Evolutionary conservation across 2,797 vertebrate genomes (phyloP), one percentile per base, ranked within the genome.

Genomic region (Danio tinwini): DNA sequence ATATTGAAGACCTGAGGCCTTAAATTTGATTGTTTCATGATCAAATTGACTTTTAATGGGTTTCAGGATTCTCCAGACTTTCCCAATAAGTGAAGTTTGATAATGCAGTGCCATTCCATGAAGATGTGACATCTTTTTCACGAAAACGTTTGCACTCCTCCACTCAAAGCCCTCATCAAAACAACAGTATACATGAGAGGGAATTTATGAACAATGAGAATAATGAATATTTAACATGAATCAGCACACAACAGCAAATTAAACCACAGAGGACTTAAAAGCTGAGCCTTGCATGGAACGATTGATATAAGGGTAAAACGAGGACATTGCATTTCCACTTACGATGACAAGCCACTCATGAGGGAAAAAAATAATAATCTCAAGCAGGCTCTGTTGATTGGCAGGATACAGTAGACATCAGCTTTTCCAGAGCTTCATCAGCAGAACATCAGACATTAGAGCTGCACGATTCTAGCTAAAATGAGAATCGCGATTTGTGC

Each of bases 11-110:
- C 44, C 44, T 39, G 13, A 12, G 47, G 55, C 14, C 21, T 73
- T 19, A 40, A 21, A 81, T 49, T 63, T 61, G 19, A 74, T 47
- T 8, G n/a, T 49, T 67, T 53, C 76, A 52, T 80, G 58, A 80
- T 77, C 69, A 68, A n/a, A 79, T 7, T 47, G 9, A 63, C 17
- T 4, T 74, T 59, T 55, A 78, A n/a, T 70, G 12, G 13, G 11
- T 56, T 74, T 74, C 21, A 37, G 44, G 65, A 62, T 16, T 47
- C 55, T 49, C 13, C 37, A 14, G n/a, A 58, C 9, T 61, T 19
- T 49, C 45, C 47, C 40, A 7, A 5, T 61, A 16, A 68, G 7
- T 12, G 10, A 47, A 61, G 21, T 74, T 61, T 61, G 10, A 39
- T 37, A 39, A 39, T 9, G 7, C 37, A 16, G 5, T 7, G 6